Percentiles rank a stretch among this genome's conserved stretches.
Evolutionary conservation across 1,140 invertebrate species (phyloP).

Genomic region (Anastrepha ludens): DNA sequence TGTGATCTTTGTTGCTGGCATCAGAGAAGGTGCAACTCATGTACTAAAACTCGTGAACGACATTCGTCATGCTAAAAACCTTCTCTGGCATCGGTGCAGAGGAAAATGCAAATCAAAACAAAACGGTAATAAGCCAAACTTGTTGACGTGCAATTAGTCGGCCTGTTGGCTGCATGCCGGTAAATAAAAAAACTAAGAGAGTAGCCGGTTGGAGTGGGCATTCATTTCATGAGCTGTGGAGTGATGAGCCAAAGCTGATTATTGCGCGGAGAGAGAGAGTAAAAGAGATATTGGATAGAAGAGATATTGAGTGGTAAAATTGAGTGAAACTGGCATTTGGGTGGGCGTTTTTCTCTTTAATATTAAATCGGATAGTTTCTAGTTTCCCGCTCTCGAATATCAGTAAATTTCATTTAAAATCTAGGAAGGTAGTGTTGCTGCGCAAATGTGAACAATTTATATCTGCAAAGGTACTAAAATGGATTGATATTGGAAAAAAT

Average conservation of each 20-base stretch:
- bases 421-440: too few relatives aligned
- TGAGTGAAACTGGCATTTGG: conserved; percentile 10
- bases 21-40: too few relatives aligned
- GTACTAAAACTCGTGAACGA: too few relatives aligned
- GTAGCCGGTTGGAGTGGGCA: not conserved
- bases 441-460: too few relatives aligned
- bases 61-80: too few relatives aligned
- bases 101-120: conserved; percentile 51
- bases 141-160: not conserved
- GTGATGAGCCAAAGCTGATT: not conserved
- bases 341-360: not conserved
- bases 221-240: too few relatives aligned
- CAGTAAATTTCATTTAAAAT: too few relatives aligned
- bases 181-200: not conserved
- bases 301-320: not conserved
- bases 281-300: not conserved
- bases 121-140: conserved; percentile 51
- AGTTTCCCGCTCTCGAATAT: too few relatives aligned
- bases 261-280: too few relatives aligned
- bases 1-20: not conserved
- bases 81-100: not conserved
- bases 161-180: not conserved
- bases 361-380: too few relatives aligned
- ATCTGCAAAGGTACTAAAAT: too few relatives aligned
- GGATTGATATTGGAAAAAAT: too few relatives aligned